Evolutionary conservation across 37 sponge, comb jelly and placozoan genomes (phyloP).

Genomic region (Geodia barretti): DNA sequence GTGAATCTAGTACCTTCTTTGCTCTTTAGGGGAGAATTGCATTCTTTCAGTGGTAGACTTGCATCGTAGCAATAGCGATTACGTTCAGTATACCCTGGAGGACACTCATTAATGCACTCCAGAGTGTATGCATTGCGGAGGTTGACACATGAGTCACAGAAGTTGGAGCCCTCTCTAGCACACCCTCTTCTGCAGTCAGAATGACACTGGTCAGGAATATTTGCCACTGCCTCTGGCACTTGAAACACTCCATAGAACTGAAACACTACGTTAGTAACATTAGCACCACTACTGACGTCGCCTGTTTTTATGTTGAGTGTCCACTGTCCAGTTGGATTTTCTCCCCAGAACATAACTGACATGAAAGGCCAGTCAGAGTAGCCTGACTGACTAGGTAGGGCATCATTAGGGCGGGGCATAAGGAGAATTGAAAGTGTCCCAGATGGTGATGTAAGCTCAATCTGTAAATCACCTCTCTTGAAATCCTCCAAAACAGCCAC

Average conservation of each 20-base stretch:
- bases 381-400: conserved; percentile 38
- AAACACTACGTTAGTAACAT: conserved; percentile 8
- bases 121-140: conserved; percentile 36
- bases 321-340: conserved; percentile 72
- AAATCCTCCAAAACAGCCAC: too few relatives aligned
- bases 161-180: conserved; percentile 8
- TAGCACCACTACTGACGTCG: conserved; percentile 4
- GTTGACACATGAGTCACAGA: conserved; percentile 59
- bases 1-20: too few relatives aligned
- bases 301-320: conserved; percentile 23
- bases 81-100: conserved; percentile 1
- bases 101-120: conserved; percentile 62
- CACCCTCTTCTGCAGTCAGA: conserved; percentile 44
- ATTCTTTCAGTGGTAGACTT: too few relatives aligned
- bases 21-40: too few relatives aligned
- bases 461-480: conserved; percentile 61
- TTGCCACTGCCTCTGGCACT: conserved; percentile 21
- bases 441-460: conserved; percentile 74
- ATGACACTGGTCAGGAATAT: conserved; percentile 34
- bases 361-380: conserved; percentile 80
- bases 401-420: conserved; percentile 41
- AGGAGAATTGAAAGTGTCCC: conserved; percentile 77
- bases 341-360: conserved; percentile 76
- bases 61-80: conserved; percentile 3
- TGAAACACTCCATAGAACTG: conserved; percentile 36